Evolutionary conservation across 2,888 invertebrate genomes (phyloP).

Genomic region (Eurytoma adleriae): DNA sequence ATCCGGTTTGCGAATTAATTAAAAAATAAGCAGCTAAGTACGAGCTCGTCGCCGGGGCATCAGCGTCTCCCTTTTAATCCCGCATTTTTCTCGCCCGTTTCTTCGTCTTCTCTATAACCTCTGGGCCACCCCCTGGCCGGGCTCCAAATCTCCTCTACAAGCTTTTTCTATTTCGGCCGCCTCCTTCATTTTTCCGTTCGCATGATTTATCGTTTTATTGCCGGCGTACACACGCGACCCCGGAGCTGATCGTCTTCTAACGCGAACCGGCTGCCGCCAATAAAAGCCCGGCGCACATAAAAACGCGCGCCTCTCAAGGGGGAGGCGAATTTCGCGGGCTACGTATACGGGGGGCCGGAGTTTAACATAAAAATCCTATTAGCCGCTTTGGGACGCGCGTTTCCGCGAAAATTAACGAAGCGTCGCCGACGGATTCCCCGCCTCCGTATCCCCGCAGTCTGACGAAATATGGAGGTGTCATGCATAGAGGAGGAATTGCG

Average conservation of each 20-base stretch:
- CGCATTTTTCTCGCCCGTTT: constrained; percentile 12
- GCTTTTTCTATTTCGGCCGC: constrained; percentile 64
- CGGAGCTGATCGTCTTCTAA: constrained; percentile 37
- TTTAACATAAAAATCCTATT: constrained; percentile 56
- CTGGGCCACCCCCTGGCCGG: constrained; percentile 64
- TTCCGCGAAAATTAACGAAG: constrained; percentile 50
- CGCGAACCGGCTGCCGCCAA: constrained; percentile 40
- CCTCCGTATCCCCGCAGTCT: background rate
- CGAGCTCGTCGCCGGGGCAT: background rate
- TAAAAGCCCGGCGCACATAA: constrained; percentile 32
- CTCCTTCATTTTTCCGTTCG: constrained; percentile 65
- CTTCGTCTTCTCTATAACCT: too few relatives aligned
- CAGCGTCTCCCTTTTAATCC: constrained; percentile 3
- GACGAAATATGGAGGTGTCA: background rate
- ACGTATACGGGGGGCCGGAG: constrained; percentile 10
- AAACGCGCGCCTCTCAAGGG: background rate
- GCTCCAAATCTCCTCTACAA: constrained; percentile 72
- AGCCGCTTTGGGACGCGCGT: constrained; percentile 40
- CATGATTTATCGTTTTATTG: constrained; percentile 68
- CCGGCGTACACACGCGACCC: constrained; percentile 35
- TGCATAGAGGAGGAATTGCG: background rate
- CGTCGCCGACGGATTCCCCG: constrained; percentile 22
- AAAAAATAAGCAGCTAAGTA: background rate
- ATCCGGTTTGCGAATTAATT: too few relatives aligned
- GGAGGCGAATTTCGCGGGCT: constrained; percentile 27